phyloP scores from a whole-genome alignment of 2,113 vertebrate species.

The Syrrhaptes paradoxus region DNA sequence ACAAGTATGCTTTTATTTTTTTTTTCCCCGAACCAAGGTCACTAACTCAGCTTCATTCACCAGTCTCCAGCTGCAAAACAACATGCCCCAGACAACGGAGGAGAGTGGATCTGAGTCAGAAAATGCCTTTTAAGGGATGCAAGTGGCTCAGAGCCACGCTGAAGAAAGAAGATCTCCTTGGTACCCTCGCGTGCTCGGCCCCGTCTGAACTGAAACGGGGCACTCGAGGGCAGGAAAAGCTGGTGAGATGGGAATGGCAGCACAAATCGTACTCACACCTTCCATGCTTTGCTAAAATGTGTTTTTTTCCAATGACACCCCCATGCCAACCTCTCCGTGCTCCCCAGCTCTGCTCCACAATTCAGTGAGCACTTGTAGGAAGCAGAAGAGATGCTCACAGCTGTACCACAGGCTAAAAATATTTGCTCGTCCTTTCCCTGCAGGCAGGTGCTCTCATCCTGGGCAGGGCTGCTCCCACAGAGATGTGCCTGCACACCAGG shows the following conservation, averaged over 20 bases:
- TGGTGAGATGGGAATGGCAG: rapidly evolving
- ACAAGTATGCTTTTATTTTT: background rate
- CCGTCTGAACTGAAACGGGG: background rate
- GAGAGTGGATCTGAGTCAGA: background rate
- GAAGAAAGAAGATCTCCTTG: background rate
- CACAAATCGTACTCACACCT: background rate
- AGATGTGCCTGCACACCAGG: background rate
- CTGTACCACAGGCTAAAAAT: background rate
- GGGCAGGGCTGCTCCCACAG: background rate
- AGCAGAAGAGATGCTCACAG: background rate
- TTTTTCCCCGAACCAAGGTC: background rate
- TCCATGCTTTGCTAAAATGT: background rate
- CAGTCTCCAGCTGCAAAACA: constrained; percentile 52
- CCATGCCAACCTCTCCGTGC: rapidly evolving
- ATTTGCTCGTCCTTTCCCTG: background rate
- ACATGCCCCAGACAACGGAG: constrained; percentile 2
- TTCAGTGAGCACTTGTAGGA: background rate
- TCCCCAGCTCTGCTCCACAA: background rate
- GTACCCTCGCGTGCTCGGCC: background rate
- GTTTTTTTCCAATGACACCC: rapidly evolving
- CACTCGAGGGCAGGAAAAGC: background rate
- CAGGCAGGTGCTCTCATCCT: background rate
- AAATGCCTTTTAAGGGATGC: constrained; percentile 14
- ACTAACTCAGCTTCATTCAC: constrained; percentile 56
- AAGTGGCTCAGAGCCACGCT: background rate